Evolutionary conservation across 2,113 vertebrate species (phyloP).

Genomic region (Gulo gulo): DNA sequence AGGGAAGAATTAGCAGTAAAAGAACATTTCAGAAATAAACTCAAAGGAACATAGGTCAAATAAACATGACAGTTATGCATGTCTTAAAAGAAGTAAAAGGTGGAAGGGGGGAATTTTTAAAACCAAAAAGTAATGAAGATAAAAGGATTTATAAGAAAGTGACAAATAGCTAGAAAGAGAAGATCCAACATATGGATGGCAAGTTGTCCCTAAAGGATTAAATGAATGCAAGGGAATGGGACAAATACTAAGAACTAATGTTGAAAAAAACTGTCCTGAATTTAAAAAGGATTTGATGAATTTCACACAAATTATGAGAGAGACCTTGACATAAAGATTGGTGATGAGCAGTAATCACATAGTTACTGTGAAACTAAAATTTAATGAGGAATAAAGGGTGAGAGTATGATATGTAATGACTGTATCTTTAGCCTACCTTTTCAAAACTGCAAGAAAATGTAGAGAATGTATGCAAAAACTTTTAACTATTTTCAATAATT

Average conservation of each 20-base stretch:
- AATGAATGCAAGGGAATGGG: background rate
- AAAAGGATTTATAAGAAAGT: conserved; percentile 2
- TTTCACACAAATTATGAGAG: background rate
- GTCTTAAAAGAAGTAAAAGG: background rate
- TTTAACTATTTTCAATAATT: background rate
- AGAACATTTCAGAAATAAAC: conserved; percentile 19
- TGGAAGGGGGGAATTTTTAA: background rate
- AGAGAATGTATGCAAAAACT: background rate
- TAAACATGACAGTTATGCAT: background rate
- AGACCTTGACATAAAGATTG: background rate
- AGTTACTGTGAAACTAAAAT: background rate
- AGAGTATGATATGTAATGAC: background rate
- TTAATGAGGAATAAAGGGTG: background rate
- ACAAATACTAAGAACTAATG: background rate
- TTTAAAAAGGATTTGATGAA: background rate
- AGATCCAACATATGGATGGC: background rate
- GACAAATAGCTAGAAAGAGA: background rate
- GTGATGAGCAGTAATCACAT: background rate
- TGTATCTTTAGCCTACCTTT: background rate
- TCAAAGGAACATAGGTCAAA: background rate
- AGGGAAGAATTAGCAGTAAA: conserved; percentile 27
- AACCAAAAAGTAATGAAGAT: background rate
- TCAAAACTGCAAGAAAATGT: background rate
- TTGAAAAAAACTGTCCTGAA: background rate
- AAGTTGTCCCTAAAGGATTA: background rate